Evolutionary conservation across 2,797 vertebrate species (phyloP).

Genomic region (Dromococcyx pavoninus): DNA sequence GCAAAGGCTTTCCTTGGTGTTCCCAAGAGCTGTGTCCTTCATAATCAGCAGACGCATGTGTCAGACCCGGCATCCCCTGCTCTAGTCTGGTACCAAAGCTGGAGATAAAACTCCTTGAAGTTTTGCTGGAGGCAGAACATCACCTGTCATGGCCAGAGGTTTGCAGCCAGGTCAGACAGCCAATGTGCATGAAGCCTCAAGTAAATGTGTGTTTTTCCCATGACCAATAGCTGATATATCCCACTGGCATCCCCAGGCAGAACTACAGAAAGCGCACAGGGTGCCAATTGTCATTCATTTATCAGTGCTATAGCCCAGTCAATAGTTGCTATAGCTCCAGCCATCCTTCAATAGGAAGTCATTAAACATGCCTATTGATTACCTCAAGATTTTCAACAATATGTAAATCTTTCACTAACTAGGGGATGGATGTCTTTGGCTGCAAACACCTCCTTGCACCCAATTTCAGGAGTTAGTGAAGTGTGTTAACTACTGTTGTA

Average conservation of each 20-base stretch:
- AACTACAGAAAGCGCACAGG: not conserved
- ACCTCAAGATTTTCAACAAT: not conserved
- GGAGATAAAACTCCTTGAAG: not conserved
- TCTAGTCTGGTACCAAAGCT: not conserved
- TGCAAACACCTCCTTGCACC: not conserved
- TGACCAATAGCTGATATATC: not conserved
- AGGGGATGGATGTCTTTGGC: not conserved
- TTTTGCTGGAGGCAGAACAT: not conserved
- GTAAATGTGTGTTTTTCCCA: not conserved
- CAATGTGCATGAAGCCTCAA: not conserved
- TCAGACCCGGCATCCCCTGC: not conserved
- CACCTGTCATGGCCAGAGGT: not conserved
- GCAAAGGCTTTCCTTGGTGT: not conserved
- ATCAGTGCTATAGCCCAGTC: not conserved
- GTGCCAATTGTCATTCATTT: not conserved
- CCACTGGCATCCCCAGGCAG: not conserved
- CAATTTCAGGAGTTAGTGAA: not conserved
- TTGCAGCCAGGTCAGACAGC: rapidly evolving
- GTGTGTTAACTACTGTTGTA: not conserved
- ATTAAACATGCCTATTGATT: not conserved
- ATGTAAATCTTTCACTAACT: not conserved
- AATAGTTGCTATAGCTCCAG: not conserved
- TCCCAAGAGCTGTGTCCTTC: not conserved
- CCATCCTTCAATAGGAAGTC: not conserved
- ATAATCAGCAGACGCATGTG: rapidly evolving